These are phyloP conservation scores for Calliopsis andreniformis DNA, from an alignment of 1,140 invertebrate species.

Conservation along the genomic window DNA sequence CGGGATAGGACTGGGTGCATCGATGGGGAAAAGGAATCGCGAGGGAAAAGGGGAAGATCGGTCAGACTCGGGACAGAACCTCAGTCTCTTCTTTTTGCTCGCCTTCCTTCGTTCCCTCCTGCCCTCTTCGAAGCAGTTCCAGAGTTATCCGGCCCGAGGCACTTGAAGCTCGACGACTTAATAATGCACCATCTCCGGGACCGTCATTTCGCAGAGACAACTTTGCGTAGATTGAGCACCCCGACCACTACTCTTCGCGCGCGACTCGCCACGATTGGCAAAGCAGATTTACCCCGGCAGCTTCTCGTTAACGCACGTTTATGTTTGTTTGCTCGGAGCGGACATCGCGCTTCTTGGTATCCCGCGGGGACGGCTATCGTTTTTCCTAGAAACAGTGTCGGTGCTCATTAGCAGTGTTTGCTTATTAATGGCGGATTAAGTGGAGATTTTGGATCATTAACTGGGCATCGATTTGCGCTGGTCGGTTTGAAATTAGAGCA, in stretches of 20 bases:
- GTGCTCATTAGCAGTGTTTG: slow-evolving; percentile 1
- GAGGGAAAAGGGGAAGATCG: not conserved
- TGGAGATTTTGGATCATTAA: not conserved
- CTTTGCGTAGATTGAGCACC: slow-evolving; percentile 52
- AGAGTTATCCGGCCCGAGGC: slow-evolving; percentile 15
- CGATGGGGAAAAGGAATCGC: not conserved
- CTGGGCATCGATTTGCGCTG: not conserved
- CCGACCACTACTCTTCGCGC: not conserved
- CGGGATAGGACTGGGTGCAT: not conserved
- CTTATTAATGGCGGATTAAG: slow-evolving; percentile 4
- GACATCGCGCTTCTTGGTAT: not conserved
- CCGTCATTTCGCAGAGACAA: slow-evolving; percentile 50
- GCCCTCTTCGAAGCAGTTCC: slow-evolving; percentile 2
- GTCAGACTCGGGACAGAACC: slow-evolving; percentile 2
- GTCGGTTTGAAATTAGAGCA: no score
- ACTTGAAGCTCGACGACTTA: slow-evolving; percentile 45
- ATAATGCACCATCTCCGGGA: slow-evolving; percentile 57
- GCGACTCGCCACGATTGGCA: slow-evolving; percentile 38
- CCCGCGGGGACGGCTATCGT: not conserved
- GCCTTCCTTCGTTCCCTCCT: not conserved
- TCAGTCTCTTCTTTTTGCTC: not conserved
- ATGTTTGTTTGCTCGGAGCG: slow-evolving; percentile 20
- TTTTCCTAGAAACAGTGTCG: not conserved
- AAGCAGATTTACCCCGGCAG: slow-evolving; percentile 7
- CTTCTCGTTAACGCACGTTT: slow-evolving; percentile 50